Base-by-base conservation (phyloP, 2,888 invertebrate species). In the Xestoiulus laeticollis region DNA sequence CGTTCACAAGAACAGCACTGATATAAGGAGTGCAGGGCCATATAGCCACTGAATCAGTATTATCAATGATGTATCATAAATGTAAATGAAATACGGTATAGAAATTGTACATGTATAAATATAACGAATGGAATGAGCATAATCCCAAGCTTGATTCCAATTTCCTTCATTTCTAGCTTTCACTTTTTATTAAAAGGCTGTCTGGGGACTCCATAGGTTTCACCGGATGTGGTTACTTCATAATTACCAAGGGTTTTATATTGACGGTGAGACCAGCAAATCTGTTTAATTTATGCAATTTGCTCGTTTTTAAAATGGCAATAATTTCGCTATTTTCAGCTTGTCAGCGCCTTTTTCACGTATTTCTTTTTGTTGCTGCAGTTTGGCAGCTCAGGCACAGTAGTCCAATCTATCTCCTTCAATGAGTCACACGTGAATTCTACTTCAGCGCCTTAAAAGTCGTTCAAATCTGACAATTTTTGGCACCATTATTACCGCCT, bases 291-390 rank as follows among this genome's bases (percentile, higher is more conserved):
- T 19, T 59, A 12, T 26, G n/a, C 10, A 68, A 22, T 22, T 22
- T 68, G 22, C 68, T 68, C 26, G 6, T 26, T 68, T 48, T 68
- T 26, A 22, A 22, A 16, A 38, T 86, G 53, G 14, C 38, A 19
- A 86, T n/a, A 3, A 86, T 44, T 86, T n/a, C 22, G 0, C 53
- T 48, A 12, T 48, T 86, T 86, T 86, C 44, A 86, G 86, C 8
- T 86, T 22, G 44, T 86, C 43, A 30, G 86, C 32, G 86, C 44
- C 1, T 44, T 86, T 14, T 86, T 86, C 86, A 48, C 86, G 0
- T 86, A 86, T 48, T 86, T 86, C 86, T 26, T 86, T 26, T 48
- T 86, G 48, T 53, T 86, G 84, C 84, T 84, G 84, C 84, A 84
- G 33, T 84, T 84, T 84, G 84, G 84, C 1, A 14, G 33, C 68